Evolutionary conservation across 2,888 invertebrate genomes (phyloP).

Genomic region (Phytoseiulus persimilis): DNA sequence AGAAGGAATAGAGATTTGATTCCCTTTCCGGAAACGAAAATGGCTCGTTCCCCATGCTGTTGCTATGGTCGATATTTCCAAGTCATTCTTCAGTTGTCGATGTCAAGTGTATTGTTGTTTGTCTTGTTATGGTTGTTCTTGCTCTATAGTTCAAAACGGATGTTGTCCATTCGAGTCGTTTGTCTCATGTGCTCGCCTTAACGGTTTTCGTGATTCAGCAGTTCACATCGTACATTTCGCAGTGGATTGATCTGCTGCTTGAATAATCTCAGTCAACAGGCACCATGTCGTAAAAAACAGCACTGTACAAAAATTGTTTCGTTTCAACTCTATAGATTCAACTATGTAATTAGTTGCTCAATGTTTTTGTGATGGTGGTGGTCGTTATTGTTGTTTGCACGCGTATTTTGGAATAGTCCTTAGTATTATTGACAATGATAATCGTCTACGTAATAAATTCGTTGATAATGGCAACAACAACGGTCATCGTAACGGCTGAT

Average conservation of each 20-base stretch:
- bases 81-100: not conserved
- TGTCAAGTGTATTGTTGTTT: not conserved
- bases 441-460: not conserved
- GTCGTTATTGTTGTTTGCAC: not conserved
- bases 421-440: not conserved
- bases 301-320: slow-evolving; percentile 5
- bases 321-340: not conserved
- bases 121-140: not conserved
- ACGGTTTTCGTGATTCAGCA: not conserved
- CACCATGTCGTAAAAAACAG: slow-evolving; percentile 5
- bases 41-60: not conserved
- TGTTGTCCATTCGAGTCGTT: not conserved
- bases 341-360: not conserved
- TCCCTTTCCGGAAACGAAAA: not conserved
- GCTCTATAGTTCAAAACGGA: not conserved
- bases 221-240: not conserved
- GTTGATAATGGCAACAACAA: not conserved
- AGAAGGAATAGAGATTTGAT: too few species aligned
- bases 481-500: not conserved
- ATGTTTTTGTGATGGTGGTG: not conserved
- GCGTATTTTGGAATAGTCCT: not conserved
- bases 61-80: not conserved
- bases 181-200: not conserved
- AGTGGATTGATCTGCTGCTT: not conserved
- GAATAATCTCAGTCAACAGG: not conserved